Evolutionary conservation across 2,888 invertebrate species (phyloP), one percentile per base, ranked within the genome.

Genomic region (Leptinotarsa tumamoca): DNA sequence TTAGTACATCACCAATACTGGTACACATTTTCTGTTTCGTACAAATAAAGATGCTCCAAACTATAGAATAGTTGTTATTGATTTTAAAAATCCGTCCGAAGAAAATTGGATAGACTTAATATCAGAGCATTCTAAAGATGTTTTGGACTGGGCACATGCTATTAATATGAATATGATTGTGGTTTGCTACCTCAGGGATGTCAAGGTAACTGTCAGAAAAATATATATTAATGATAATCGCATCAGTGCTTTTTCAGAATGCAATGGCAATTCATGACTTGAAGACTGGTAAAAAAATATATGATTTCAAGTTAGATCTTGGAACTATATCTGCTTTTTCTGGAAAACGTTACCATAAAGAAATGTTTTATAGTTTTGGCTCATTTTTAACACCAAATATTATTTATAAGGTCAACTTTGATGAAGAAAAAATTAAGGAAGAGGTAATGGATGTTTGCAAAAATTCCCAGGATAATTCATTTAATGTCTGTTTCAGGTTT

Each of bases 11-110:
- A 96, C 97, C 33, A 98, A 98, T 88, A 93, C 94, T 79, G 97
- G 94, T 0, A 91, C 93, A 0, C 91, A 94, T 82, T 94, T 95
- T 80, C 92, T 95, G 85, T 95, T 99, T 88, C 93, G 95, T 67
- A 98, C 99, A 27, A 98, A 99, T 89, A 95, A 96, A 88, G 92
- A 96, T 88, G 96, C 99, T 1, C 96, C 98, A 7, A 97, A 97
- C 89, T 98, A 97, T 89, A 93, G 94, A 79, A 91, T 99, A 61
- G 93, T 98, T 85, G 91, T 92, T 81, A 96, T 98, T 80, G 94
- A 97, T 88, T 91, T 96, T 75, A 88, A 92, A 78, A 91, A 94
- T 85, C 93, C 93, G 13, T 90, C 89, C 0, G 92, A 94, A 88
- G 92, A 93, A 73, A 92, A 95, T 81, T 98, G 98, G 98, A 89